Conservation (phyloP, 2,113 vertebrate genomes). For the Syrrhaptes paradoxus region DNA sequence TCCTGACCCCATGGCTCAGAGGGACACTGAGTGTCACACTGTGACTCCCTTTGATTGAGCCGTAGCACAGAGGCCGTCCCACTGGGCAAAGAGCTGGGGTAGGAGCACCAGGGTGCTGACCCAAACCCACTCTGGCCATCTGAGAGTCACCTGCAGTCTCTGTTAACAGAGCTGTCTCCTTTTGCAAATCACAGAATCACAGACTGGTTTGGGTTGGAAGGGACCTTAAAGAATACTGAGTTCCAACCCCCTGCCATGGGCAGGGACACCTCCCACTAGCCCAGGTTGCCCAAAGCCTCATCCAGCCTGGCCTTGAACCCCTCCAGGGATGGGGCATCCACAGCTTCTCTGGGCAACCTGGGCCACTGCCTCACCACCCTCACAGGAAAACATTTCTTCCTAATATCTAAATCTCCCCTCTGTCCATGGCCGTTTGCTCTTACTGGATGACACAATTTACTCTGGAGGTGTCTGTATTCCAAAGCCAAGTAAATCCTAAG, state of each 20-base stretch:
- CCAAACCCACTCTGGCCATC: background rate
- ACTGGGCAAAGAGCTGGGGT: background rate
- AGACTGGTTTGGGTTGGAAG: too few relatives aligned
- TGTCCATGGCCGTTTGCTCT: background rate
- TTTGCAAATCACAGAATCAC: background rate
- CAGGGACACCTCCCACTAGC: too few relatives aligned
- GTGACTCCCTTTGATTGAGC: background rate
- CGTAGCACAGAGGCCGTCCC: fast-evolving
- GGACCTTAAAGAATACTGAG: too few relatives aligned
- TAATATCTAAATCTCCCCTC: too few relatives aligned
- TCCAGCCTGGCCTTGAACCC: too few relatives aligned
- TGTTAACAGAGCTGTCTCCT: background rate
- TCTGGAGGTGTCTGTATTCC: background rate
- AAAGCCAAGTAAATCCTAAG: background rate
- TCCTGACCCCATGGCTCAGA: background rate
- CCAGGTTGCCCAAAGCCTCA: too few relatives aligned
- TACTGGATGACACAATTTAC: background rate
- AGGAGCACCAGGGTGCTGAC: background rate
- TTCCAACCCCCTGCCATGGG: too few relatives aligned
- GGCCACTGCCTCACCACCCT: too few relatives aligned
- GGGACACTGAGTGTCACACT: fast-evolving
- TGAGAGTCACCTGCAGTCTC: background rate
- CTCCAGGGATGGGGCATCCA: too few relatives aligned
- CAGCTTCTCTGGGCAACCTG: too few relatives aligned
- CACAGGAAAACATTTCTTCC: too few relatives aligned